Evolutionary conservation across 2,888 invertebrate genomes (phyloP).

Genomic region (Cataglyphis altisquamis): DNA sequence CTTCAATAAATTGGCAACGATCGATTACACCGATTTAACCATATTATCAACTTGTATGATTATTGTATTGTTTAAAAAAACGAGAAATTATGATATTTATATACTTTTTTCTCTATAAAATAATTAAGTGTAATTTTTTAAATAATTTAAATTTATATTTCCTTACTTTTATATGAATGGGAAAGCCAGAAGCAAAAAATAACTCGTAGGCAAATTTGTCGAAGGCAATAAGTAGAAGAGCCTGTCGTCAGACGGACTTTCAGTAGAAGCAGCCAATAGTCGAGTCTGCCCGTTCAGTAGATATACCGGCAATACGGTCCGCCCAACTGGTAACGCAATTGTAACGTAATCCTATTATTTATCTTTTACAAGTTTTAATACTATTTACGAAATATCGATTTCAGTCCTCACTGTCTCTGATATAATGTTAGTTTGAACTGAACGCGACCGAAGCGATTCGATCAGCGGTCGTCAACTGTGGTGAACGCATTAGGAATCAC

Average conservation of each 20-base stretch:
- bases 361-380: not conserved
- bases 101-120: not conserved
- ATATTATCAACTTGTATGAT: not conserved
- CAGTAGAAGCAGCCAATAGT: constrained; percentile 11
- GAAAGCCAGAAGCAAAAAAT: not conserved
- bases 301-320: not conserved
- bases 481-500: not conserved
- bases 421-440: not conserved
- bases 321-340: not conserved
- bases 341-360: not conserved
- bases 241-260: not conserved
- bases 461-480: not conserved
- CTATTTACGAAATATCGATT: constrained; percentile 8
- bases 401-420: not conserved
- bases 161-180: constrained; percentile 22
- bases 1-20: constrained; percentile 25
- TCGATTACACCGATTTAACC: not conserved
- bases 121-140: constrained; percentile 2
- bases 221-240: constrained; percentile 1
- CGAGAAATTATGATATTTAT: not conserved
- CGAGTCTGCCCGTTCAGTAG: constrained; percentile 1
- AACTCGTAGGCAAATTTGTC: not conserved
- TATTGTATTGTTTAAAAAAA: constrained; percentile 7
- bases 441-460: not conserved
- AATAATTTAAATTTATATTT: constrained; percentile 2